Evolutionary conservation across 2,113 vertebrate species (phyloP), one percentile per base, ranked within the genome.

Genomic region (Stigmatopora nigra): DNA sequence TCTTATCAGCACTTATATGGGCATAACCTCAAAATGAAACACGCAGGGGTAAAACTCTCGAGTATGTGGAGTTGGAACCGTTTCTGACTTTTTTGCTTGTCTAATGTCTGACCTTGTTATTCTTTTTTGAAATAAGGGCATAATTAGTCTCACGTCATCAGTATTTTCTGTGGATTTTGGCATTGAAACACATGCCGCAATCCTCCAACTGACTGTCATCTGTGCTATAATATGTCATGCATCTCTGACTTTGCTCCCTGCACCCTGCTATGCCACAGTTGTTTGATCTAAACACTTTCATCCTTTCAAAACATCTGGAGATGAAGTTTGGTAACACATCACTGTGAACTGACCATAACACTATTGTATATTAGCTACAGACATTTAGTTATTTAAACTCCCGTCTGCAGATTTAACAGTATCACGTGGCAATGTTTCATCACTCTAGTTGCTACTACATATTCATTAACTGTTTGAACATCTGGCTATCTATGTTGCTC

Each of bases 391-490:
- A 76, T 79, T 76, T 55, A 79, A 72, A 69, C 73, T 80, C 73
- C 56, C 13, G 48, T 19, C 48, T 49, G 9, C 4, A 68, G 67
- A 71, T 38, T 86, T 82, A 82, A 86, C 65, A 15, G 74, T 67
- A 80, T 83, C 71, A 60, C 74, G 76, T 82, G 78, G 72, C 71
- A 76, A 73, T 71, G 80, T 81, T 73, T 83, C 80, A 79, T 73
- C 75, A 76, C 79, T 78, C 51, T 22, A 44, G 66, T 61, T 61
- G 68, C 74, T 46, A 63, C 80, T 82, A 79, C 68, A 64, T 31
- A 77, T 79, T 81, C 78, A 85, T 78, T 82, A 78, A 76, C 79
- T 75, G 79, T 74, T 82, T 74, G 73, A 85, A 78, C 48, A 16
- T 65, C 63, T 69, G 73, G 25, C 73, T n/a, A 67, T 46, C 74